Conservation (phyloP, 2,797 vertebrate genomes). For the Eleutherodactylus coqui region DNA sequence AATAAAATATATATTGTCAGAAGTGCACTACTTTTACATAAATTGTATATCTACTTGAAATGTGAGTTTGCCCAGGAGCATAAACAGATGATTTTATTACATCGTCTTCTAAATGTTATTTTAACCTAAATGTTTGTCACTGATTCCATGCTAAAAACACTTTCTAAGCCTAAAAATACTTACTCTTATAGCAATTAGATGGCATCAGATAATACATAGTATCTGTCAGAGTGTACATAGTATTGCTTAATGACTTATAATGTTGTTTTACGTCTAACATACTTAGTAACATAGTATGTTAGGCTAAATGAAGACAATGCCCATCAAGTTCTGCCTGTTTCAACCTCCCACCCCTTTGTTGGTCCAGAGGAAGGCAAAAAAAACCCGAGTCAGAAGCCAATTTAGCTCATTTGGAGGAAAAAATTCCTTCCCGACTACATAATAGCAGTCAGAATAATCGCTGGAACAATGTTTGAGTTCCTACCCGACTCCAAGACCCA, state of each 20-base stretch:
- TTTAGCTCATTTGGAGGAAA: no score
- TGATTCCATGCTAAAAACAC: neutral
- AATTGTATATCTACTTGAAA: slow-evolving; percentile 2
- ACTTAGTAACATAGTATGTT: no score
- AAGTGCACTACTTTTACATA: neutral
- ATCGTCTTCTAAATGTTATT: slow-evolving; percentile 21
- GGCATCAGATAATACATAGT: neutral
- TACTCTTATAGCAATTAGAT: neutral
- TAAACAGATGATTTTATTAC: slow-evolving; percentile 6
- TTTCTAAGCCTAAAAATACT: neutral
- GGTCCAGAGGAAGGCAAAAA: no score
- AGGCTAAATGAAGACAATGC: no score
- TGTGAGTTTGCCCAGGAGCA: neutral
- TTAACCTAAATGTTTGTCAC: slow-evolving; percentile 11
- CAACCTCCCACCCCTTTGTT: no score
- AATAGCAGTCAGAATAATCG: no score
- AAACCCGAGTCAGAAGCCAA: no score
- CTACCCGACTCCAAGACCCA: no score
- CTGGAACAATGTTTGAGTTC: no score
- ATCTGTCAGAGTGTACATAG: neutral
- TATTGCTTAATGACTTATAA: neutral
- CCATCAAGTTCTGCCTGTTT: no score
- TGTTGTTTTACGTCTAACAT: neutral
- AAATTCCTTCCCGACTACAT: no score
- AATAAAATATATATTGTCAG: slow-evolving; percentile 6